Base-by-base conservation (phyloP, 2,888 invertebrate genomes). In the Eurois occulta region DNA sequence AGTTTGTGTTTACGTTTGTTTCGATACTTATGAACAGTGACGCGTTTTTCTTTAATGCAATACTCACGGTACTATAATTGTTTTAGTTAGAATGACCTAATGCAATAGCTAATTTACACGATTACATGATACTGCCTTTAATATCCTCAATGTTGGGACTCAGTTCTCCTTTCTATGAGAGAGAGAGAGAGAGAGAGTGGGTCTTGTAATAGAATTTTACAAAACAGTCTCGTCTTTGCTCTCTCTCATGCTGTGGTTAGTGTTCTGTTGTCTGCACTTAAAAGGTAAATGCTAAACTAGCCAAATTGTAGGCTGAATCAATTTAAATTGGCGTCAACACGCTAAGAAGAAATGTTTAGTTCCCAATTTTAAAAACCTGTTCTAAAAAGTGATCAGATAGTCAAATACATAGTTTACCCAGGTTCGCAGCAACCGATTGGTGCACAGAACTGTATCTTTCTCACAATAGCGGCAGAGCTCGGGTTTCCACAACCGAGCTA, bases 401-500 rank as follows among this genome's bases (percentile, higher is more conserved):
- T 32, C 35, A 18, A 6, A 69, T 58, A n/a, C 13, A 16, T 32
- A 32, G 7, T 67, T 24, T 16, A 41, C 21, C n/a, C 18, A 70
- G 24, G 18, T 41, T 28, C 28, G 21, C 28, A 66, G 18, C 38
- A 64, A 67, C 64, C 35, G 52, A 72, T 82, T 86, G 58, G 77
- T 64, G 48, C 48, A 86, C 41, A 86, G 66, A 62, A 82, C 62
- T 64, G 83, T 79, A 80, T 87, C 52, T 72, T 73, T 77, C 73
- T 87, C 72, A 74, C 85, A 85, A 87, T 62, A 85, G 72, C 28
- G 48, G 28, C 80, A 48, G 77, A 66, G 64, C 66, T 67, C 72
- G 62, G 41, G 60, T 46, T 77, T 72, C 81, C 85, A 81, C 76
- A 73, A 75, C 80, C 80, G 41, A 81, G 81, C 68, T 72, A 83